Percentiles rank a stretch among this genome's conserved stretches.
Evolutionary conservation across 2,888 invertebrate species (phyloP).

Genomic region (Leptogaster cylindrica): DNA sequence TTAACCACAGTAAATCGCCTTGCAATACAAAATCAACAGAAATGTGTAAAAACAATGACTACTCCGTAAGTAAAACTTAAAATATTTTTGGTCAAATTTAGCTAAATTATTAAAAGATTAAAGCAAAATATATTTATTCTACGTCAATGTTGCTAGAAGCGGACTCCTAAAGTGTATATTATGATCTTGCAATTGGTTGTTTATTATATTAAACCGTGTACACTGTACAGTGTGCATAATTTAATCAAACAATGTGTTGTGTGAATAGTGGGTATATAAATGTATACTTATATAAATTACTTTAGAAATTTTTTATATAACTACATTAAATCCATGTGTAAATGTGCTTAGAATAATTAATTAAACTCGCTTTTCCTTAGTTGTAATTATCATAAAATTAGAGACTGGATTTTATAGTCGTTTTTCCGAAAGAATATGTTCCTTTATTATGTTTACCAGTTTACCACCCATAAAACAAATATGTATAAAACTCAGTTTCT

Average conservation of each 20-base stretch:
- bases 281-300: not conserved
- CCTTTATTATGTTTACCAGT: no score
- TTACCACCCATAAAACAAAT: no score
- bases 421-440: no score
- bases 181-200: no score
- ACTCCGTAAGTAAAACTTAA: conserved; percentile 8
- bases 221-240: no score
- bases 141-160: conserved; percentile 21
- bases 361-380: not conserved
- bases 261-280: conserved; percentile 1
- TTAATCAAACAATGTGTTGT: conserved; percentile 7
- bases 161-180: not conserved
- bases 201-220: no score
- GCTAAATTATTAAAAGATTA: conserved; percentile 7
- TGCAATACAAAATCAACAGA: not conserved
- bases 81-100: conserved; percentile 27
- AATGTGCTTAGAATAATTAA: not conserved
- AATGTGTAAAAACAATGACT: not conserved
- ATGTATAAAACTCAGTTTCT: no score
- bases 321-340: not conserved
- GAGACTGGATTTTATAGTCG: no score
- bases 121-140: conserved; percentile 28
- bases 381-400: no score
- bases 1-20: no score
- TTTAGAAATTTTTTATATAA: no score